phyloP scores from a whole-genome alignment of 1,140 invertebrate genomes.

The Euwallacea fornicatus region DNA sequence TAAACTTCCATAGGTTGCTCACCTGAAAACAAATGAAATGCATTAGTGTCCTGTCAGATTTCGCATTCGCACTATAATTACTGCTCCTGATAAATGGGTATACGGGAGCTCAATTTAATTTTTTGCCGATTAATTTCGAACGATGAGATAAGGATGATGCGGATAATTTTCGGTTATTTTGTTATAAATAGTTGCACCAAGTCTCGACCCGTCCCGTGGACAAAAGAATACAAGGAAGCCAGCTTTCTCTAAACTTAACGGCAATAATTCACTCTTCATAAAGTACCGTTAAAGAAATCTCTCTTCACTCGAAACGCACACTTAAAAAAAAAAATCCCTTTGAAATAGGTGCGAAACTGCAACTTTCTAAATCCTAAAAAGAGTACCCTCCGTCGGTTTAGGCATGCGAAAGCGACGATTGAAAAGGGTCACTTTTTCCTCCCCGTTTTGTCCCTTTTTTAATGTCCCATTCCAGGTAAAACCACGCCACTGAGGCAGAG shows the following conservation, averaged over 20 bases:
- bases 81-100: constrained; percentile 17
- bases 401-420: background rate
- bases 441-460: constrained; percentile 5
- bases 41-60: constrained; percentile 33
- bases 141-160: background rate
- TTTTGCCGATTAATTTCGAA: constrained; percentile 17
- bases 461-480: background rate
- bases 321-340: background rate
- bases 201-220: too few relatives aligned
- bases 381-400: constrained; percentile 16
- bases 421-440: constrained; percentile 20
- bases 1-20: constrained; percentile 35
- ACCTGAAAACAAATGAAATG: constrained; percentile 36
- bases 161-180: background rate
- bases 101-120: constrained; percentile 30
- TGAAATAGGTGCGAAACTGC: constrained; percentile 26
- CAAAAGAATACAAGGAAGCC: background rate
- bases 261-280: constrained; percentile 23
- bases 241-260: constrained; percentile 3
- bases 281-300: constrained; percentile 18
- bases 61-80: constrained; percentile 31
- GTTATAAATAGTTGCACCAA: background rate
- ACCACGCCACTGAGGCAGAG: constrained; percentile 2
- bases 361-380: constrained; percentile 24
- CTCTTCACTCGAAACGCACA: background rate